These are phyloP conservation scores for Magallana nippona DNA, from an alignment of 2,888 invertebrate genomes.

Conservation along the genomic window DNA sequence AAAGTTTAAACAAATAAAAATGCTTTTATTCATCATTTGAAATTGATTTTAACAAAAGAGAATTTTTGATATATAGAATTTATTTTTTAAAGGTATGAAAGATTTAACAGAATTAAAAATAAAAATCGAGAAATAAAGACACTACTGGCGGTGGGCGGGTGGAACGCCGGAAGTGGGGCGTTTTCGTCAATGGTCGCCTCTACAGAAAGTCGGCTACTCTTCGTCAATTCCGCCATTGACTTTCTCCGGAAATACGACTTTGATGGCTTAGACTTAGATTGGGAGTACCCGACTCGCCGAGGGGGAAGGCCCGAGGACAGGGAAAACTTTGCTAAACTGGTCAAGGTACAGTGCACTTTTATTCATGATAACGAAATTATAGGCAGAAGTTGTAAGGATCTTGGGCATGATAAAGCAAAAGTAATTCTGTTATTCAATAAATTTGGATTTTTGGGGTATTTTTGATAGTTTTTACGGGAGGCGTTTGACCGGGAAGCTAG, in stretches of 20 bases:
- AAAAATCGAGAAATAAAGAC: constrained; percentile 68
- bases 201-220: constrained; percentile 54
- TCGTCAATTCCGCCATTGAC: constrained; percentile 65
- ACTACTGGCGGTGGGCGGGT: constrained; percentile 76
- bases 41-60: too few species aligned
- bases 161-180: constrained; percentile 69
- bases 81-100: constrained; percentile 59
- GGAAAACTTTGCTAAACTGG: constrained; percentile 60
- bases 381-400: too few species aligned
- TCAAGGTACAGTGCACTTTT: constrained; percentile 65
- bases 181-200: constrained; percentile 70
- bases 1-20: too few species aligned
- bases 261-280: constrained; percentile 75
- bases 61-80: background rate
- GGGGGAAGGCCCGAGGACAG: constrained; percentile 72
- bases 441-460: background rate
- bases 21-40: too few species aligned
- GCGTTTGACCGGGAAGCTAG: constrained; percentile 71
- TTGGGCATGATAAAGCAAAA: too few species aligned
- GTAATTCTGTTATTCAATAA: too few species aligned
- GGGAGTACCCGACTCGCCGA: constrained; percentile 75
- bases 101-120: constrained; percentile 67
- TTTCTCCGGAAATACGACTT: constrained; percentile 68
- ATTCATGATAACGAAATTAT: too few species aligned
- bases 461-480: constrained; percentile 67